A percentile compares a stretch with the other conserved stretches of the same genome.
phyloP scores from a whole-genome alignment of 53 echinoderm and acorn worm species.

The Temnopleurus reevesii region DNA sequence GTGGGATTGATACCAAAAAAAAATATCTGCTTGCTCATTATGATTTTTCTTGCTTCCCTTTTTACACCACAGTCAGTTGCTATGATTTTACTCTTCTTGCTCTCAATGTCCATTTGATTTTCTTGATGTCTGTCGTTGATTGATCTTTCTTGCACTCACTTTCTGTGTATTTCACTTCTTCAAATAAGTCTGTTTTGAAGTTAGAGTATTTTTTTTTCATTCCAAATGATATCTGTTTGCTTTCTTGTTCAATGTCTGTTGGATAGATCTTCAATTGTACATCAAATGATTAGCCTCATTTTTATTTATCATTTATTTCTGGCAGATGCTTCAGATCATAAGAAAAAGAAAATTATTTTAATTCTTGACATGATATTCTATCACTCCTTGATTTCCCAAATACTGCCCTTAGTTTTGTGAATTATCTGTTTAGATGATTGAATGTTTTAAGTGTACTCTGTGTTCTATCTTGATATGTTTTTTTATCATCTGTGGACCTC shows the following conservation, averaged over 20 bases:
- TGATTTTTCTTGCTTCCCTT: conserved; percentile 9
- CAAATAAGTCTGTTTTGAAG: background rate
- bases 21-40: conserved; percentile 40
- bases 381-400: background rate
- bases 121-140: background rate
- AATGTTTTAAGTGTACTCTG: background rate
- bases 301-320: background rate
- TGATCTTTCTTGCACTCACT: background rate
- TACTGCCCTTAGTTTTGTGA: background rate
- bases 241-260: background rate
- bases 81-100: background rate
- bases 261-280: background rate
- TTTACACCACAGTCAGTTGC: background rate
- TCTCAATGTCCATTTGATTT: background rate
- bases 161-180: background rate
- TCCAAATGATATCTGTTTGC: background rate
- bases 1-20: background rate
- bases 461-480: background rate
- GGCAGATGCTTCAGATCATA: background rate
- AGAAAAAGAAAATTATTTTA: background rate
- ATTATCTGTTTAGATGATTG: background rate
- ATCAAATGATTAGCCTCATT: background rate
- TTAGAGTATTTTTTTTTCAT: background rate
- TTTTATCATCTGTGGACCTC: background rate
- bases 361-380: background rate